Evolutionary conservation across 2,797 vertebrate species (phyloP), one percentile per base, ranked within the genome.

Genomic region (Molossus alvarezi): DNA sequence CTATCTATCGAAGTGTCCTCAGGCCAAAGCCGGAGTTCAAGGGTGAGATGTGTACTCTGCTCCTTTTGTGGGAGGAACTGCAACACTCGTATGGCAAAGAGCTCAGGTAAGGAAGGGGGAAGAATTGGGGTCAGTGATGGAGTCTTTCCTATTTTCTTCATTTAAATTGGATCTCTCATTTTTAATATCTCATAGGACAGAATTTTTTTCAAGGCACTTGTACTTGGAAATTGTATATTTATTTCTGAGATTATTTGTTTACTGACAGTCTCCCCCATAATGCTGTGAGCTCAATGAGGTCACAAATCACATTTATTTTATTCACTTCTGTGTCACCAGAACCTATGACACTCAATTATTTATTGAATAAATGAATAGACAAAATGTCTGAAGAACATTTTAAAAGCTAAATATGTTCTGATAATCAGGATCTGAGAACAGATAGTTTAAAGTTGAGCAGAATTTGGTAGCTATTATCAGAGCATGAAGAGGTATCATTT

Each of bases 301-400:
- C 90, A 90, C 18, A 65, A 90, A 80, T 82, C 57, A 55, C 58
- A 79, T 91, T 92, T 88, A 72, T 60, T 82, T 97, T 60, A 55
- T 75, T 93, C 79, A 89, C 82, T 65, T 33, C n/a, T 72, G 21
- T 81, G 65, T 90, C 84, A 90, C 85, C 62, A 77, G 91, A 85
- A 85, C 69, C 65, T 62, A 29, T 69, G 81, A 69, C 60, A 67
- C 33, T 51, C 76, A 77, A 67, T 81, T 95, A 86, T 94, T 93
- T 90, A 73, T 67, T 90, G 41, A 95, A 58, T 94, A 82, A 92
- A 75, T 55, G 37, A 95, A 60, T 92, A 62, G 79, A 57, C 82
- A 67, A 65, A 85, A 85, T 84, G 17, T 94, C 77, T 33, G 9
- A 60, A 85, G 82, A 69, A 51, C 71, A 79, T 88, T 88, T 90